phyloP scores from a whole-genome alignment of 2,888 invertebrate species.

The Tridacna gigas region DNA sequence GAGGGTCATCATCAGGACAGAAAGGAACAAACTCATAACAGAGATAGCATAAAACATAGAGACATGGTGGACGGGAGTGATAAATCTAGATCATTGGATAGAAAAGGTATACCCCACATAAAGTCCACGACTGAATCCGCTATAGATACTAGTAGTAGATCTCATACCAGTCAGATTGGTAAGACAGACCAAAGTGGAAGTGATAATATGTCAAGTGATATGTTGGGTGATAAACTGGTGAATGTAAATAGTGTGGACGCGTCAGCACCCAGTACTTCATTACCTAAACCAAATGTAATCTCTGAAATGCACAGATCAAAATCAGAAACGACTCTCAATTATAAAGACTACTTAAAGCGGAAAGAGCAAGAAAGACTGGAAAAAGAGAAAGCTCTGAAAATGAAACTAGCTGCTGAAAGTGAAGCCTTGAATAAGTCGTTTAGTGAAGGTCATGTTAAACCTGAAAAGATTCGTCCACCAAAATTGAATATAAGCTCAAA shows the following conservation, averaged over 20 bases:
- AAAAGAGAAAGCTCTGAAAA: constrained; percentile 38
- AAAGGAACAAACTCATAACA: constrained; percentile 26
- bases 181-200: constrained; percentile 1
- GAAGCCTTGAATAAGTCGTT: constrained; percentile 57
- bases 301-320: constrained; percentile 31
- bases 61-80: constrained; percentile 15
- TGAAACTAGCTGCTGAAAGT: constrained; percentile 33
- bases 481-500: constrained; percentile 59
- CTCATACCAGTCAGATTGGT: constrained; percentile 14
- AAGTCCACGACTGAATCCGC: not conserved
- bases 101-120: constrained; percentile 6
- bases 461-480: constrained; percentile 55
- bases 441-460: constrained; percentile 40
- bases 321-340: constrained; percentile 56
- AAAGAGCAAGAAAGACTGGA: constrained; percentile 54
- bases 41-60: constrained; percentile 6
- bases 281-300: constrained; percentile 13
- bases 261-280: not conserved
- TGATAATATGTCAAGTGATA: constrained; percentile 5
- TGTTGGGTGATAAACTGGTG: not conserved
- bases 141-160: not conserved
- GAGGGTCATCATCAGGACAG: constrained; percentile 31
- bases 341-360: constrained; percentile 58
- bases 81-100: not conserved
- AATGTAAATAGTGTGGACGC: constrained; percentile 1